Evolutionary conservation across 2,113 vertebrate species (phyloP), one percentile per base, ranked within the genome.

Genomic region (Ceyx cyanopectus): DNA sequence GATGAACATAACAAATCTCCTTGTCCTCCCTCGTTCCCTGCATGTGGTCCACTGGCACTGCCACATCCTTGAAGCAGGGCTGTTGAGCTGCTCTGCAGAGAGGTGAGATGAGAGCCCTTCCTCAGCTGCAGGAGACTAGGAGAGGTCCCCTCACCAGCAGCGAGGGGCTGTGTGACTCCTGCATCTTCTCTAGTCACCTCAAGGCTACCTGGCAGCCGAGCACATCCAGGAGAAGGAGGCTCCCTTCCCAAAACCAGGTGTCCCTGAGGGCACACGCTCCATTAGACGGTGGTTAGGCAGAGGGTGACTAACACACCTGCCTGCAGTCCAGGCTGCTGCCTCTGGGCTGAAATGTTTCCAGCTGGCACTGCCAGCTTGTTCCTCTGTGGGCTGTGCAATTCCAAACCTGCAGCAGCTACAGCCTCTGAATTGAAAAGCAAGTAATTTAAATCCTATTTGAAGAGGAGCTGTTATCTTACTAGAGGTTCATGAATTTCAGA

Each of bases 281-380:
- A 60, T 60, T 62, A 89, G 50, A 62, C 1, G 1, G 3, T 54
- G 56, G 7, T 66, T 86, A 77, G 69, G 51, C 60, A 37, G 4
- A 32, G 46, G 74, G 34, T 48, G 48, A 76, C 53, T n/a, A 12
- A 82, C 75, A 43, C 78, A 87, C 61, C 85, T 89, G 72, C 65
- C 73, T 43, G 24, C 69, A 88, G 86, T 50, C 77, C 83, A 83
- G 73, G 18, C 77, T 84, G 76, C 79, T 70, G 58, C 63, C 76
- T 86, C 67, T 32, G 56, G 34, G 63, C 74, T 93, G 79, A 67
- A 66, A 62, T 15, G 17, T 53, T 67, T 90, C 94, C 82, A 84
- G 91, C 83, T 94, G 86, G 84, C 86, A 57, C 69, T 75, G 77
- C 53, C 66, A 30, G 57, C 29, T 69, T 89, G 81, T 60, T 72